Evolutionary conservation across 2,888 invertebrate genomes (phyloP).

Genomic region (Heliothis peltigera): DNA sequence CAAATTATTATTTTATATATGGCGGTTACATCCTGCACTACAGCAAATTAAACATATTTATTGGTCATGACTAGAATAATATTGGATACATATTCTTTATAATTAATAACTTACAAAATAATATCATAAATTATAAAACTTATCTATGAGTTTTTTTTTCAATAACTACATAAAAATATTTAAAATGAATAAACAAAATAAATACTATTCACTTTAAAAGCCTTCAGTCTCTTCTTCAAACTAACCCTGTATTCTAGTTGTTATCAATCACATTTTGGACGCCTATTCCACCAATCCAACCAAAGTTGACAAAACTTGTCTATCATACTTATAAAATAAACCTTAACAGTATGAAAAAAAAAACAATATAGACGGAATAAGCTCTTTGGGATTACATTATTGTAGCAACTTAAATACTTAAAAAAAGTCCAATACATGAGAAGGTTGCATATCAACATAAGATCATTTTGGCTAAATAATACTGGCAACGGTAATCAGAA

Average conservation of each 20-base stretch:
- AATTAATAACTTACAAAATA: conserved; percentile 25
- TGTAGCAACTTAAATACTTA: no score
- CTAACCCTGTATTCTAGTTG: conserved; percentile 43
- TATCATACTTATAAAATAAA: no score
- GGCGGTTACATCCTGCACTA: no score
- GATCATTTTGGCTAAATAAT: conserved; percentile 14
- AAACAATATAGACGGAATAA: conserved; percentile 6
- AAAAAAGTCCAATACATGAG: background rate
- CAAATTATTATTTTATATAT: conserved; percentile 33
- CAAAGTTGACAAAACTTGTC: background rate
- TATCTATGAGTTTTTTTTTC: no score
- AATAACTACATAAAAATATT: no score
- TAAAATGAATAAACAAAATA: no score
- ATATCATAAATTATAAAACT: conserved; percentile 21
- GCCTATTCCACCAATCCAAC: background rate
- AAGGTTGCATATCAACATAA: conserved; percentile 28
- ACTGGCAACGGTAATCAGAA: conserved; percentile 11
- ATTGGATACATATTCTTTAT: conserved; percentile 10
- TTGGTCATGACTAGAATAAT: conserved; percentile 42
- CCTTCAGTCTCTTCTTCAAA: conserved; percentile 21
- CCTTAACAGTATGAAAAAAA: conserved; percentile 14
- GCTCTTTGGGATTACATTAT: background rate
- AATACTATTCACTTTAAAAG: conserved; percentile 21
- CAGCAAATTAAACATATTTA: conserved; percentile 33
- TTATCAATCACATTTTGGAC: conserved; percentile 19